Conservation (phyloP, 2,797 vertebrate species). For the Sciurus vulgaris region DNA sequence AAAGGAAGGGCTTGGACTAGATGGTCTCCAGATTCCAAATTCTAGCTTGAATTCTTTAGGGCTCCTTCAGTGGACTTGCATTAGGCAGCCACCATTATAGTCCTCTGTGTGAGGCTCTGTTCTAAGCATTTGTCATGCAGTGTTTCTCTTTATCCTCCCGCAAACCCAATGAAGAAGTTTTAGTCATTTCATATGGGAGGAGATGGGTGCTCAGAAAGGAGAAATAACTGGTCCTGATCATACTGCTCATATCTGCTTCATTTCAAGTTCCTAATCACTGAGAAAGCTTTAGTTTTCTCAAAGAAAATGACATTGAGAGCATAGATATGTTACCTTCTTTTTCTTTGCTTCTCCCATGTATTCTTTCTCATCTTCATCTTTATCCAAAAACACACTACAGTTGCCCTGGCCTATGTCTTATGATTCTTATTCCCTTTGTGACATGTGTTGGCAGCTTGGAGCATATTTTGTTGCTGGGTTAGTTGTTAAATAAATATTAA, state of each 20-base stretch:
- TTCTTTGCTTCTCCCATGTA: not conserved
- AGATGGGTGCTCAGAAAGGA: not conserved
- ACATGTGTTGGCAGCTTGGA: not conserved
- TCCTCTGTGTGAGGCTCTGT: not conserved
- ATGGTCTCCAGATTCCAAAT: not conserved
- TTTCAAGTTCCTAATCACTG: not conserved
- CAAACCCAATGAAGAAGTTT: not conserved
- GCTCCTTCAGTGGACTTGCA: not conserved
- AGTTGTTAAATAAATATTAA: slow-evolving; percentile 37
- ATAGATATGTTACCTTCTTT: not conserved
- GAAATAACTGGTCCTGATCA: not conserved
- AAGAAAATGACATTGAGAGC: not conserved
- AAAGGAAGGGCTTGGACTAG: not conserved
- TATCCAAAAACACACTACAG: not conserved
- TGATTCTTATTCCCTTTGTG: not conserved
- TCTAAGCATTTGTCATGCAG: not conserved
- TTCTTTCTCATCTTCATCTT: not conserved
- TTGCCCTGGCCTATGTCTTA: not conserved
- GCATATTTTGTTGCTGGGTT: not conserved
- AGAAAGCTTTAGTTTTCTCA: not conserved
- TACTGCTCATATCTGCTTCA: not conserved
- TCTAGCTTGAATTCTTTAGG: not conserved
- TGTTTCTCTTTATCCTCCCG: not conserved
- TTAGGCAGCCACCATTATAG: not conserved
- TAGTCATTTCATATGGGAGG: not conserved